Conservation (phyloP, 2,113 vertebrate genomes). For the Barbus barbus region DNA sequence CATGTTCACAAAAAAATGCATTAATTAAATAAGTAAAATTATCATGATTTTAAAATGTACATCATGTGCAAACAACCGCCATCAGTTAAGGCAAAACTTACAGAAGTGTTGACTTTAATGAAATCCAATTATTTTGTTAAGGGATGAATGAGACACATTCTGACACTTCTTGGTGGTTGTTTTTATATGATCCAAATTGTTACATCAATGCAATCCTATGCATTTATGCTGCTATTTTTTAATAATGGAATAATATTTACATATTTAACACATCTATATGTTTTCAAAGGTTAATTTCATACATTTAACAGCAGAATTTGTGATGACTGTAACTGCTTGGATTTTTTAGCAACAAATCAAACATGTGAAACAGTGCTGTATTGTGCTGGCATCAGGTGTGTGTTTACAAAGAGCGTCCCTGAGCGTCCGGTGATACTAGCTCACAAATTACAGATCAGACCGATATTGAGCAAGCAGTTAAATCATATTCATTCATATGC, state of each 20-base stretch:
- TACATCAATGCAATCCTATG: too few relatives aligned
- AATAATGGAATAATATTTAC: too few relatives aligned
- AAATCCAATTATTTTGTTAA: background rate
- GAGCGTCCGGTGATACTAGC: background rate
- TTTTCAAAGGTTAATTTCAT: too few relatives aligned
- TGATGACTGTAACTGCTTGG: background rate
- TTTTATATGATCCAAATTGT: background rate
- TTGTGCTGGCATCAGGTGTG: too few relatives aligned
- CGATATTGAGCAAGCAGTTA: background rate
- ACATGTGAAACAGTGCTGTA: background rate
- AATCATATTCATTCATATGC: background rate
- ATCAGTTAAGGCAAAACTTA: background rate
- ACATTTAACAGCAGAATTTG: background rate
- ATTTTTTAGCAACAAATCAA: background rate
- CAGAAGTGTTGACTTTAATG: background rate
- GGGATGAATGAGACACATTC: background rate
- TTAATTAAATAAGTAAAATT: background rate
- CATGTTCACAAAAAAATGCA: background rate
- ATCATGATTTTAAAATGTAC: too few relatives aligned
- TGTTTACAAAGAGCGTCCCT: background rate
- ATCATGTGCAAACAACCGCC: background rate
- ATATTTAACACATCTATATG: too few relatives aligned
- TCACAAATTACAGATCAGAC: background rate
- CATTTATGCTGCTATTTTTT: too few relatives aligned
- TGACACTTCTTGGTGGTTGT: background rate